A percentile compares a stretch with the other conserved stretches of the same genome.
These are phyloP conservation scores for Endomychus coccineus DNA, from an alignment of 2,888 invertebrate species.

Conservation along the genomic window DNA sequence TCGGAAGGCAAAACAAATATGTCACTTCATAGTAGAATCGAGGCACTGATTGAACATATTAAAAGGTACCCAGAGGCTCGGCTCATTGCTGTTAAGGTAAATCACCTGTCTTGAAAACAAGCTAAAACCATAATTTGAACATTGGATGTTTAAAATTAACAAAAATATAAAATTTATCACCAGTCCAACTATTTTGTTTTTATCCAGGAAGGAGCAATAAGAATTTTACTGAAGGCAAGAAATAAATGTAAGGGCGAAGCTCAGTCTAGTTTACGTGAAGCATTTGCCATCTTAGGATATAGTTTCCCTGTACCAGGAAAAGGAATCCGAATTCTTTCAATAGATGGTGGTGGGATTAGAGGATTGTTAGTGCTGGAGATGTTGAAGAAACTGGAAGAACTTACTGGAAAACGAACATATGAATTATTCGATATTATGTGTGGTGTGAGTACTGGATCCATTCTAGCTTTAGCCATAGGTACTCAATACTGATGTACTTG, in stretches of 20 bases:
- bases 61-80: conserved; percentile 64
- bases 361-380: conserved; percentile 78
- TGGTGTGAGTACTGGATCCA: conserved; percentile 77
- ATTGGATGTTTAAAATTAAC: background rate
- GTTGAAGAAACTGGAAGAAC: conserved; percentile 64
- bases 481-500: background rate
- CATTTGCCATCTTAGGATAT: conserved; percentile 64
- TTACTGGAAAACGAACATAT: conserved; percentile 58
- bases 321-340: conserved; percentile 71
- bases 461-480: conserved; percentile 62
- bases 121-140: background rate
- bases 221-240: conserved; percentile 50
- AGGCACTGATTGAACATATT: conserved; percentile 63
- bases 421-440: conserved; percentile 82
- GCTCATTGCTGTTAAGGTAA: conserved; percentile 62
- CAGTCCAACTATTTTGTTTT: no score
- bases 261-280: conserved; percentile 34
- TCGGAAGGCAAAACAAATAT: conserved; percentile 49
- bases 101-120: conserved; percentile 12
- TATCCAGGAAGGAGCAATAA: conserved; percentile 59
- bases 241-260: conserved; percentile 30
- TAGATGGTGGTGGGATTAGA: conserved; percentile 86
- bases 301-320: conserved; percentile 57
- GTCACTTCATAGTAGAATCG: conserved; percentile 54
- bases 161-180: no score